These are phyloP conservation scores for Panorpa germanica DNA, from an alignment of 2,888 invertebrate genomes.

Conservation along the genomic window DNA sequence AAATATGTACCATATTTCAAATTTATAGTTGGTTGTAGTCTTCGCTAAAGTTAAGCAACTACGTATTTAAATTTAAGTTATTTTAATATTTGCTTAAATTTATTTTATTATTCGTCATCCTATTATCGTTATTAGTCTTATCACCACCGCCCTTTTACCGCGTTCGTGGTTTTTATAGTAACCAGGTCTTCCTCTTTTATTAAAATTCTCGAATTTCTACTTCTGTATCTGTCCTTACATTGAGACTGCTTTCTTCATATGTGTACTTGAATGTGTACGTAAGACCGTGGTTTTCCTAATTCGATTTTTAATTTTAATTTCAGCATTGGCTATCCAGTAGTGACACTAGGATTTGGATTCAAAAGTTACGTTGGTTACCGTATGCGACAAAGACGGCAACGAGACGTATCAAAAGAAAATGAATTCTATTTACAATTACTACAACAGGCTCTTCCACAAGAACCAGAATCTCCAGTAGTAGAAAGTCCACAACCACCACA, in stretches of 20 bases:
- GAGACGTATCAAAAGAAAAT: constrained; percentile 86
- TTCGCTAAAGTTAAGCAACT: too few species aligned
- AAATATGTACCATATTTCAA: too few species aligned
- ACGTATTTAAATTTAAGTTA: too few species aligned
- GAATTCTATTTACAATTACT: constrained; percentile 86
- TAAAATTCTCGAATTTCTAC: constrained; percentile 2
- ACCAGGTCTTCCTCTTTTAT: constrained; percentile 4
- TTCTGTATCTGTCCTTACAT: neutral
- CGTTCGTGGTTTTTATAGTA: too few species aligned
- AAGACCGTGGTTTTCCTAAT: neutral
- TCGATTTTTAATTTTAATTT: constrained; percentile 17
- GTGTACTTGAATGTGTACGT: neutral
- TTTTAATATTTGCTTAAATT: too few species aligned
- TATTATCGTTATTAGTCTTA: too few species aligned
- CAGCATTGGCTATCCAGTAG: constrained; percentile 84
- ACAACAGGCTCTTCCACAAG: constrained; percentile 73
- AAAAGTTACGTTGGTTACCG: constrained; percentile 84
- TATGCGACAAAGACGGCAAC: constrained; percentile 78
- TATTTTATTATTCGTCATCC: too few species aligned
- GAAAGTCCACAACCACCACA: neutral
- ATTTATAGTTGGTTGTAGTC: too few species aligned
- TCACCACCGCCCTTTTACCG: too few species aligned
- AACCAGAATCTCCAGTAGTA: constrained; percentile 16
- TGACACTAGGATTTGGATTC: constrained; percentile 88
- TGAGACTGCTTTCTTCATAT: neutral